Percentiles rank a stretch among this genome's conserved stretches.
Conservation (phyloP, 2,888 invertebrate genomes). For the Pegoplata infirma region DNA sequence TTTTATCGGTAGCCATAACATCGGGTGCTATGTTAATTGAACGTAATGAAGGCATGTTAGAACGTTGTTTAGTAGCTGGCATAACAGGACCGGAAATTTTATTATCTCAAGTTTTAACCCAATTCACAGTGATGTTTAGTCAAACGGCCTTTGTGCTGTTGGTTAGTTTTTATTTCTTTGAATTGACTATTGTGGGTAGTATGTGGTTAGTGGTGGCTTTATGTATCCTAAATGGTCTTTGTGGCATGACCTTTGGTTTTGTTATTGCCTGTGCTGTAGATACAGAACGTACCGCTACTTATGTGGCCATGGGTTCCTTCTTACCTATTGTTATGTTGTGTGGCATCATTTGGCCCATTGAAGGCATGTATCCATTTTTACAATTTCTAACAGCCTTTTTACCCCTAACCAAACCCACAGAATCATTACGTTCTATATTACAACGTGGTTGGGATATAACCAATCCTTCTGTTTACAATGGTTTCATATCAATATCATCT, state of each 20-base stretch:
- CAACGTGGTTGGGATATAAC: constrained; percentile 89
- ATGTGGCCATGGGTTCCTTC: constrained; percentile 91
- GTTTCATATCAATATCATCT: constrained; percentile 86
- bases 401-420: constrained; percentile 92
- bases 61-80: constrained; percentile 92
- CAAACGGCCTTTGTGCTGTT: constrained; percentile 89
- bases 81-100: constrained; percentile 89
- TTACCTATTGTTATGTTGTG: constrained; percentile 91
- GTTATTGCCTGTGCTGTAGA: constrained; percentile 89
- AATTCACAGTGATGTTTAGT: constrained; percentile 91
- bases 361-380: constrained; percentile 90
- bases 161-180: constrained; percentile 87
- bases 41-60: constrained; percentile 92
- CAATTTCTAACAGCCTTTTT: constrained; percentile 86
- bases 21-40: constrained; percentile 94
- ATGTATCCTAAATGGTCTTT: constrained; percentile 89
- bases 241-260: constrained; percentile 96
- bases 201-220: constrained; percentile 86
- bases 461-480: constrained; percentile 86
- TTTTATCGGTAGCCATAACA: constrained; percentile 94
- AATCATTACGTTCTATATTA: constrained; percentile 90
- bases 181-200: constrained; percentile 87
- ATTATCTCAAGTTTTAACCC: constrained; percentile 91
- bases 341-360: constrained; percentile 96
- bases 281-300: constrained; percentile 90